Evolutionary conservation across 1,140 invertebrate species (phyloP), one percentile per base, ranked within the genome.

Genomic region (Gerris buenoi): DNA sequence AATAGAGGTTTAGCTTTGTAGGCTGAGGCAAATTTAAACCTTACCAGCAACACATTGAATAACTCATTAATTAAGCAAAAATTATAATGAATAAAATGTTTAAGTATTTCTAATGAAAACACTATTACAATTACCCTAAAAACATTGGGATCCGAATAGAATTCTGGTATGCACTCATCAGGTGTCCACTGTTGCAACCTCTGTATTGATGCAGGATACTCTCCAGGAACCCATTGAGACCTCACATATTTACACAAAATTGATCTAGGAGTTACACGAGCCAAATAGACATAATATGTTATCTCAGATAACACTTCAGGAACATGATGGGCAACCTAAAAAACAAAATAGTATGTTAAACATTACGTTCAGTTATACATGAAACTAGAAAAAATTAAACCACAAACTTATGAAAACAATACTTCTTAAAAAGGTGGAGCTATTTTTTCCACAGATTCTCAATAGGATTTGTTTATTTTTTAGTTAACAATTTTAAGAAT

Each of bases 121-220:
- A 15, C 28, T 64, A 28, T 65, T 33, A 58, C 64, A 63, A 27
- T 68, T 74, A 83, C 82, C 77, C 90, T 88, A 74, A 98, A 97
- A 70, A 97, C 90, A 72, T 80, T 84, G 0, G 93, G 88, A 79
- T 96, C 92, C 15, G 85, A 88, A 75, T 88, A 97, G 83, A 98
- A 93, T 78, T 97, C 91, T 62, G 96, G 93, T 77, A 99, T 94
- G 77, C 95, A 97, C 79, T 99, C 96, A 79, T 98, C 95, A 0
- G 96, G 96, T 15, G 94, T 97, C 95, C 95, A 98, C 72, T 93
- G 87, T 71, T 93, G 88, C 71, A 97, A 80, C 46, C 94, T 82
- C 74, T 93, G 88, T 74, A 99, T 93, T 18, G 90, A 92, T 22
- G 84, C 85, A 0, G 96, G 96, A 81, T 98, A 98, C 78, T 98